These are phyloP conservation scores for Nephrotoma guestfalica DNA, from an alignment of 2,888 invertebrate genomes.

Conservation along the genomic window DNA sequence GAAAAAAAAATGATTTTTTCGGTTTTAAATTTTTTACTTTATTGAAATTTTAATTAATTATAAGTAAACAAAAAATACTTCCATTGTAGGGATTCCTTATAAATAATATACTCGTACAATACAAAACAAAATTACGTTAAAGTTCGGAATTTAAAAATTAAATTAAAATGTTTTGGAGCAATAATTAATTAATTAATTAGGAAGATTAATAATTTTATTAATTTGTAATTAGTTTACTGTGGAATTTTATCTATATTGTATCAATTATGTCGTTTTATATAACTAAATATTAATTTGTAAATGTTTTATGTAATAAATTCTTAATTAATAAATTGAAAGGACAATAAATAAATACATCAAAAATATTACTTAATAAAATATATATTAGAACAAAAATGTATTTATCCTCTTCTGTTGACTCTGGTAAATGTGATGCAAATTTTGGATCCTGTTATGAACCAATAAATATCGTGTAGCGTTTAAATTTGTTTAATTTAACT, in stretches of 20 bases:
- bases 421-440: too few relatives aligned
- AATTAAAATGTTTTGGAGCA: background rate
- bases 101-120: too few relatives aligned
- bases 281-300: background rate
- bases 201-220: background rate
- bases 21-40: background rate
- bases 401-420: background rate
- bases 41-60: background rate
- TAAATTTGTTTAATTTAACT: too few relatives aligned
- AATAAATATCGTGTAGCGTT: too few relatives aligned
- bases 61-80: background rate
- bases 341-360: background rate
- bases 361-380: background rate
- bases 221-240: background rate
- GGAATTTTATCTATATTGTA: background rate
- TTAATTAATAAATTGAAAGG: background rate
- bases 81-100: background rate
- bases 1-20: background rate
- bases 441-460: too few relatives aligned
- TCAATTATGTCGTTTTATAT: background rate
- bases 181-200: background rate
- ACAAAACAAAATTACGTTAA: background rate
- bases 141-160: background rate
- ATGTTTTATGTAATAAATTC: background rate
- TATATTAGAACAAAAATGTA: background rate